Conservation (phyloP, 2,888 invertebrate species). For the Graphium colonna region DNA sequence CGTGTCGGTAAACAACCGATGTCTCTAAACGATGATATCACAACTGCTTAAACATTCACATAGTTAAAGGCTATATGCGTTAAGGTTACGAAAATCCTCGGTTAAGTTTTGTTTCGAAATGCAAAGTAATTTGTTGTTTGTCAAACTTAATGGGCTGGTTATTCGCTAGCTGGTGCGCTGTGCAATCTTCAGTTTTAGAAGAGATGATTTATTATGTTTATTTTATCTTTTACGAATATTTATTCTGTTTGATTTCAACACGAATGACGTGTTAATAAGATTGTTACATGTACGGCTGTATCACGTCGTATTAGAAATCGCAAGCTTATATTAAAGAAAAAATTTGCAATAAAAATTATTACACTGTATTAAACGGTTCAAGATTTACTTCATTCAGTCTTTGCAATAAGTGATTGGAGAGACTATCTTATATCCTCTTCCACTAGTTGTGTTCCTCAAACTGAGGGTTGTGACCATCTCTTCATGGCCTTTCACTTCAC, state of each 20-base stretch:
- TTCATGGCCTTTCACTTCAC: too few species aligned
- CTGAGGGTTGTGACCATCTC: too few species aligned
- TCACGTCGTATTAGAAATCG: too few species aligned
- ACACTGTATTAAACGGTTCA: too few species aligned
- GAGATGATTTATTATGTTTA: background rate
- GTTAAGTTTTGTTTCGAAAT: constrained; percentile 1
- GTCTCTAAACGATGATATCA: constrained; percentile 46
- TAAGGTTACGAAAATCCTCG: background rate
- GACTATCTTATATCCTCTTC: too few species aligned
- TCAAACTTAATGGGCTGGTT: constrained; percentile 14
- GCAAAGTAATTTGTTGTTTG: constrained; percentile 19
- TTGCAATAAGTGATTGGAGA: too few species aligned
- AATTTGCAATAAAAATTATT: too few species aligned
- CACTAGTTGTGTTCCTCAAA: too few species aligned
- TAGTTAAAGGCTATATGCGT: background rate
- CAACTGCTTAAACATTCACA: constrained; percentile 3
- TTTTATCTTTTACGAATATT: background rate
- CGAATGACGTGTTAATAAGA: too few species aligned
- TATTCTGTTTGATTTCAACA: background rate
- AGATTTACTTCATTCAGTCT: too few species aligned
- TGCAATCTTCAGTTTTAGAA: constrained; percentile 6
- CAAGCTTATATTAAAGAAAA: too few species aligned
- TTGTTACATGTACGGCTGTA: too few species aligned
- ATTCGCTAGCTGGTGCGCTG: constrained; percentile 5
- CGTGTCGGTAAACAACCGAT: constrained; percentile 23